Base-by-base conservation (phyloP, 2,797 vertebrate genomes). In the Gambusia yucatana region DNA sequence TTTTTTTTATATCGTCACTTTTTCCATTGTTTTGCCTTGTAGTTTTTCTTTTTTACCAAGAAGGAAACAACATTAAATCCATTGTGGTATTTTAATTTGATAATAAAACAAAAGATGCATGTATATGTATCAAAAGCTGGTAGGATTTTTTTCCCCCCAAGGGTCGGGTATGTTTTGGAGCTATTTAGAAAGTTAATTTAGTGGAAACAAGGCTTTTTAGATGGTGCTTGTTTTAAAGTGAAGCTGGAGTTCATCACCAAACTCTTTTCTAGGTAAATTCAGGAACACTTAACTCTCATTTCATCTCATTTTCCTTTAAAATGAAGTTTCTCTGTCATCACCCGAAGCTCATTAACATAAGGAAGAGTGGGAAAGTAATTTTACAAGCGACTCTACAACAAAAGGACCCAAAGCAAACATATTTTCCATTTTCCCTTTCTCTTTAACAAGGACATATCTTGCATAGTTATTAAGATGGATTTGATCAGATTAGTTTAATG, bases 401-500 rank as follows among this genome's bases (percentile, higher is more conserved):
- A 57, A 28, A 55, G 3, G 1, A 57, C 55, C n/a, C 65, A 13
- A 4, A 69, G 22, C 65, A 11, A 25, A 69, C 65, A 59, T 28
- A 14, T 59, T 30, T 59, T 59, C n/a, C 11, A 59, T 41, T 69
- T 69, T 13, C 22, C 39, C 22, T 6, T 43, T 43, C 39, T 28
- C 22, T 69, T 41, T n/a, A 6, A n/a, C 22, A 67, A 8, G 20
- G 22, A 25, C 1, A 41, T 41, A 25, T 71, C 69, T 28, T 17
- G 16, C 44, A 41, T 46, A 72, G 28, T 36, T 72, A 20, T 46
- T 6, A 75, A 73, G 50, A 25, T 3, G 39, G 79, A 70, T 84
- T 74, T 78, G 14, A 88, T 74, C 44, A 82, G 82, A 87, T 84
- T 52, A 87, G 30, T 63, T 77, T 7, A 75, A 84, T 89, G 75